Evolutionary conservation across 2,797 vertebrate species (phyloP), one percentile per base, ranked within the genome.

Genomic region (Sylvilagus floridanus): DNA sequence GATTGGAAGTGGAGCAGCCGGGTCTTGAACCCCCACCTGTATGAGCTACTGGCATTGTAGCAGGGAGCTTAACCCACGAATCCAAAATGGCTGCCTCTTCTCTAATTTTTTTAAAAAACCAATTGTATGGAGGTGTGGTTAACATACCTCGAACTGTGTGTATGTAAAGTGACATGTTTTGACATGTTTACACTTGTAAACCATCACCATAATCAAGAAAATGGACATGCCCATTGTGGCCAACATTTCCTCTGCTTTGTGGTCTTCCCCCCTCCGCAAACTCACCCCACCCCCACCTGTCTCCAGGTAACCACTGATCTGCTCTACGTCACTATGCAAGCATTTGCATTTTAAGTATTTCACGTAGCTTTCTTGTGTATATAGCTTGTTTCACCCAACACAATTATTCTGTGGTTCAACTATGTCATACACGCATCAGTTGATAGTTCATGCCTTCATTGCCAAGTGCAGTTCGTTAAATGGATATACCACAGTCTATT

Each of bases 111-210:
- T 57, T 2, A 73, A 92, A 84, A 84, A 91, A 76, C 72, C 72
- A 65, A 79, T 50, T 82, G 76, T 12, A 10, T 30, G 26, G 84
- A 89, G 83, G 63, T 47, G 75, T 24, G 42, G 77, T 8, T 83
- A 91, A 86, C 22, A 30, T 60, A 60, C 1, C 60, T 2, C 37
- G 57, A 86, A 71, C 47, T n/a, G 65, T 62, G 84, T 54, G 13
- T 73, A 69, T 47, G 84, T 95, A 91, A 26, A 52, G 19, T 71
- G 72, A 32, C 77, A 84, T 26, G 42, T 89, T 94, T 72, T 76
- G 89, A 95, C 47, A 76, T 69, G 91, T 86, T 81, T 95, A 85
- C 60, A 30, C 37, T 92, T 76, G 69, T 35, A 73, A 84, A 93
- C 71, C 85, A 76, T 86, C 79, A 28, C 83, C 76, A n/a, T 88